These are phyloP conservation scores for Theretra japonica DNA, from an alignment of 2,888 invertebrate species.

Conservation along the genomic window DNA sequence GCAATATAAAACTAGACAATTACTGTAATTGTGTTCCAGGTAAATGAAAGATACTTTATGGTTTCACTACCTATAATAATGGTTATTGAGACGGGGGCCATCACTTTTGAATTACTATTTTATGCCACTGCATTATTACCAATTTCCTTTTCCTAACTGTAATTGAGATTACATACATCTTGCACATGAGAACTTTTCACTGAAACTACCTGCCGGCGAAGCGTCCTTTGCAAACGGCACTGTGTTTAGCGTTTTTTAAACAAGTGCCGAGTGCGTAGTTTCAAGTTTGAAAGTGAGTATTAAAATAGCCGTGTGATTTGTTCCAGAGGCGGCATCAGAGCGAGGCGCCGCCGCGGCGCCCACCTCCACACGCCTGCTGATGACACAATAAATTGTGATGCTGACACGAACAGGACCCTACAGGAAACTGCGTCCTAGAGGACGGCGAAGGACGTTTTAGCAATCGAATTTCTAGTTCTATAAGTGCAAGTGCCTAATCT, in stretches of 20 bases:
- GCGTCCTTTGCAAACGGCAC: constrained; percentile 8
- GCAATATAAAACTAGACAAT: constrained; percentile 30
- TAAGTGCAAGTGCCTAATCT: constrained; percentile 77
- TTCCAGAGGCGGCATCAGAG: constrained; percentile 64
- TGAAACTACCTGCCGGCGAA: background rate
- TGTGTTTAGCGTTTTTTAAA: constrained; percentile 17
- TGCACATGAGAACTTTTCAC: constrained; percentile 23
- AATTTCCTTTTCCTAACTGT: constrained; percentile 33
- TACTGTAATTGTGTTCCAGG: constrained; percentile 32
- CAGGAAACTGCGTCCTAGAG: constrained; percentile 84
- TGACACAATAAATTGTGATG: constrained; percentile 84
- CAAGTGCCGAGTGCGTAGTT: background rate
- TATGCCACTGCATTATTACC: constrained; percentile 40
- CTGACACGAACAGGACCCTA: constrained; percentile 77
- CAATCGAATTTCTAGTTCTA: constrained; percentile 57
- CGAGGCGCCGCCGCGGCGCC: constrained; percentile 69
- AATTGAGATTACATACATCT: constrained; percentile 26
- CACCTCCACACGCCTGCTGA: constrained; percentile 69
- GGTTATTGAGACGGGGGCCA: constrained; percentile 37
- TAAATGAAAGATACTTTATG: constrained; percentile 36
- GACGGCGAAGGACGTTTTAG: constrained; percentile 82
- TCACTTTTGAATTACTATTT: constrained; percentile 39
- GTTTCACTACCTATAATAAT: constrained; percentile 37
- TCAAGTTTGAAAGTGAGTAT: constrained; percentile 24
- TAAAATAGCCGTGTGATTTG: constrained; percentile 48